Evolutionary conservation across 1,140 invertebrate genomes (phyloP).

Genomic region (Hylaeus volcanicus): DNA sequence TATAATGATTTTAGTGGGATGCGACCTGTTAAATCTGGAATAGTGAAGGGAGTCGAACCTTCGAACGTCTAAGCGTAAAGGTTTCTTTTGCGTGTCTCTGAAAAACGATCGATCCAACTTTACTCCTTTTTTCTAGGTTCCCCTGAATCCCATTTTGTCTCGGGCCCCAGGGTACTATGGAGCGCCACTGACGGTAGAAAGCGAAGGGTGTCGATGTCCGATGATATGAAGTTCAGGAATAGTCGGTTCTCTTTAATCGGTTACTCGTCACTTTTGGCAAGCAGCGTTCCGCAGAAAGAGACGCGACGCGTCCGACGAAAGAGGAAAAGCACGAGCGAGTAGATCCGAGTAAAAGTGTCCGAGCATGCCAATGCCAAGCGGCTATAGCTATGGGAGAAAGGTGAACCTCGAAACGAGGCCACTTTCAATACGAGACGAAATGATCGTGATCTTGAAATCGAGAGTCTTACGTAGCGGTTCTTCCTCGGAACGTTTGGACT

Average conservation of each 20-base stretch:
- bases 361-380: constrained; percentile 12
- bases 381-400: constrained; percentile 72
- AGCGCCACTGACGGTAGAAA: not conserved
- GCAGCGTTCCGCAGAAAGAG: not conserved
- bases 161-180: too few relatives aligned
- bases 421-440: constrained; percentile 76
- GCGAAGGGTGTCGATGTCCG: not conserved
- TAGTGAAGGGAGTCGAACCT: constrained; percentile 85
- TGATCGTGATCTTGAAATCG: constrained; percentile 80
- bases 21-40: constrained; percentile 86
- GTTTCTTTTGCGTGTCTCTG: constrained; percentile 88
- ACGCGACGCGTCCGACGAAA: not conserved
- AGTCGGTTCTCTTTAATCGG: not conserved
- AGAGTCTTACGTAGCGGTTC: constrained; percentile 58
- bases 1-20: constrained; percentile 90
- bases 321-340: not conserved
- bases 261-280: not conserved
- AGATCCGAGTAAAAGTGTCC: constrained; percentile 42
- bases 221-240: not conserved
- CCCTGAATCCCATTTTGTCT: not conserved
- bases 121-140: not conserved
- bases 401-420: constrained; percentile 74
- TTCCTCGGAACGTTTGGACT: constrained; percentile 2
- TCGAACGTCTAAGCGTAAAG: constrained; percentile 86
- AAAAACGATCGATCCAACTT: constrained; percentile 49